Evolutionary conservation across 2,888 invertebrate genomes (phyloP).

Genomic region (Kuschelorhynchus macadamiae): DNA sequence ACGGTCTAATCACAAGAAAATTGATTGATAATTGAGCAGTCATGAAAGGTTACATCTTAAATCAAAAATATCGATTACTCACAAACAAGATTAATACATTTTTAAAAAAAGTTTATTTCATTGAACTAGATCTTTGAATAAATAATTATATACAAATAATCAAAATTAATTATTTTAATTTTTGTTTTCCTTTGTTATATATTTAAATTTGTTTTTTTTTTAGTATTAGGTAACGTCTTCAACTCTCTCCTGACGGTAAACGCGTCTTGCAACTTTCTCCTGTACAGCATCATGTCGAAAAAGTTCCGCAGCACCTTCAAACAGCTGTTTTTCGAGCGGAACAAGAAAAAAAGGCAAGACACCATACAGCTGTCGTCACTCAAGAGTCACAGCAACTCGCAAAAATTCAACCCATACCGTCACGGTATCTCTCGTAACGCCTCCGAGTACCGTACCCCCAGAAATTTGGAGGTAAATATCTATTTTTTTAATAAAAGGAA

Average conservation of each 20-base stretch:
- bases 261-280: conserved; percentile 82
- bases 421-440: conserved; percentile 61
- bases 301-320: conserved; percentile 77
- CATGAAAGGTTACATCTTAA: too few relatives aligned
- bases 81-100: too few relatives aligned
- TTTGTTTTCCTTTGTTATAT: too few relatives aligned
- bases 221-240: conserved; percentile 79
- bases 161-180: too few relatives aligned
- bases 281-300: conserved; percentile 83
- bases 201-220: too few relatives aligned
- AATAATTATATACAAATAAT: too few relatives aligned
- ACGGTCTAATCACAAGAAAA: too few relatives aligned
- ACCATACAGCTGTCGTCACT: conserved; percentile 59
- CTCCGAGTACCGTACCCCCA: conserved; percentile 65
- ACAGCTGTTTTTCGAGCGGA: conserved; percentile 62
- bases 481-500: conserved; percentile 66
- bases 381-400: conserved; percentile 55
- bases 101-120: too few relatives aligned
- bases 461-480: conserved; percentile 69
- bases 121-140: too few relatives aligned
- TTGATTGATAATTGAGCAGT: too few relatives aligned
- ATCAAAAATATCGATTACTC: too few relatives aligned
- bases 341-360: conserved; percentile 59
- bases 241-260: conserved; percentile 81
- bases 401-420: conserved; percentile 58